Percentiles rank a stretch among this genome's conserved stretches.
These are phyloP conservation scores for Nomada lathburiana DNA, from an alignment of 2,888 invertebrate species.

Conservation along the genomic window DNA sequence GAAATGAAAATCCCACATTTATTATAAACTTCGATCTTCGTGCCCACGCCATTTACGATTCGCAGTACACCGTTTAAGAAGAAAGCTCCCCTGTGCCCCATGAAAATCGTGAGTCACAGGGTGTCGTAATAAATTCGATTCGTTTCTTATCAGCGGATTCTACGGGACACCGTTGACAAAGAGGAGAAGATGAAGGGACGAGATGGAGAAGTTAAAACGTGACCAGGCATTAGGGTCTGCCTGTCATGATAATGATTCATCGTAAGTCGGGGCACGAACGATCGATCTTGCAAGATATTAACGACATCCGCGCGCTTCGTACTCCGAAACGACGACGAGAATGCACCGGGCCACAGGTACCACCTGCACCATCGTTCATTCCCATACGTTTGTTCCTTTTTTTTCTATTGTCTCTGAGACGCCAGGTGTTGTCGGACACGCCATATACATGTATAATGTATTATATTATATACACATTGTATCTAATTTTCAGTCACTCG, in stretches of 20 bases:
- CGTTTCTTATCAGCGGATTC: slow-evolving; percentile 52
- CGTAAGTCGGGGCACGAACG: slow-evolving; percentile 70
- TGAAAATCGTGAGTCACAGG: slow-evolving; percentile 57
- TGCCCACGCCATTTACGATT: too few species aligned
- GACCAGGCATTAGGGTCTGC: slow-evolving; percentile 70
- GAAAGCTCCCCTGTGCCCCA: background rate
- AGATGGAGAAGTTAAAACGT: slow-evolving; percentile 72
- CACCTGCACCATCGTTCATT: slow-evolving; percentile 37
- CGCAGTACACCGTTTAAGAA: too few species aligned
- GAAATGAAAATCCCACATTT: background rate
- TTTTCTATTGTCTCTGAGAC: background rate
- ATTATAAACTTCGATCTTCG: background rate
- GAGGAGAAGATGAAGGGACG: slow-evolving; percentile 35
- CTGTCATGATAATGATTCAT: slow-evolving; percentile 78
- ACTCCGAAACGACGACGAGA: slow-evolving; percentile 58
- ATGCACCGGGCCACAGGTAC: slow-evolving; percentile 26
- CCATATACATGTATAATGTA: background rate
- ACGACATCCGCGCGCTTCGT: slow-evolving; percentile 68
- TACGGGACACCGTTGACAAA: slow-evolving; percentile 47
- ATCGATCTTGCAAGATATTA: slow-evolving; percentile 78
- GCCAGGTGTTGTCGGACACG: slow-evolving; percentile 31
- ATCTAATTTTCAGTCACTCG: too few species aligned
- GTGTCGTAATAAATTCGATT: slow-evolving; percentile 69
- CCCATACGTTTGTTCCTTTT: slow-evolving; percentile 6
- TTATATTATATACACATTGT: background rate